Percentiles rank a stretch among this genome's conserved stretches.
Conservation (phyloP, 1,140 invertebrate species). For the Papilio aristodemus region DNA sequence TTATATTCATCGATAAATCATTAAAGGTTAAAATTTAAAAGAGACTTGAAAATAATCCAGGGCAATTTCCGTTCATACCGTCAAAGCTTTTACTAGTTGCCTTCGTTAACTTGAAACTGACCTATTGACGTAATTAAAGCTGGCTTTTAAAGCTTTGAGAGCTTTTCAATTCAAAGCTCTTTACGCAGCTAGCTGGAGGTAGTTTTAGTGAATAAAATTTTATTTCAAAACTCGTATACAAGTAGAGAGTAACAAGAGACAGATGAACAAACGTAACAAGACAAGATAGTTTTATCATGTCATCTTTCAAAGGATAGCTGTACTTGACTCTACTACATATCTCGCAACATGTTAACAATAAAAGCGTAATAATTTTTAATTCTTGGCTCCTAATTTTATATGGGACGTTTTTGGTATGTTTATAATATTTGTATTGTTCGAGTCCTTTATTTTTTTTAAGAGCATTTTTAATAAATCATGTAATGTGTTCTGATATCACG, state of each 20-base stretch:
- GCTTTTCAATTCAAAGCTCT: conserved; percentile 12
- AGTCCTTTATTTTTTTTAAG: no score
- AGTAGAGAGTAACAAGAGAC: not conserved
- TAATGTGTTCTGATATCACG: not conserved
- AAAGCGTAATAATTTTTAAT: no score
- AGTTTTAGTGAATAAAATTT: not conserved
- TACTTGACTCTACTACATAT: no score
- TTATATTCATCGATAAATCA: not conserved
- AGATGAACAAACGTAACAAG: not conserved
- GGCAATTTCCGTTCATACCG: not conserved
- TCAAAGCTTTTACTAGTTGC: conserved; percentile 17
- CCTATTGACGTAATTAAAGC: conserved; percentile 20
- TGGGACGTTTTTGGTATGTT: no score
- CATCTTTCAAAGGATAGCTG: no score
- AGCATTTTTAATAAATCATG: not conserved
- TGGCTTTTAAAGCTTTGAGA: conserved; percentile 10
- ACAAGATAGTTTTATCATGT: not conserved
- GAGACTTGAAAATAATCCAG: conserved; percentile 16
- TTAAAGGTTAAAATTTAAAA: not conserved
- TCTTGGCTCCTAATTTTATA: no score
- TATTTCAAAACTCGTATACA: not conserved
- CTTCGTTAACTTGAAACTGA: conserved; percentile 18
- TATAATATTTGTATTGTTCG: no score
- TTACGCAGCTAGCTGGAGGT: not conserved
- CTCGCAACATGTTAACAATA: no score